phyloP scores from a whole-genome alignment of 2,888 invertebrate genomes.

The Ennomos fuscantarius region DNA sequence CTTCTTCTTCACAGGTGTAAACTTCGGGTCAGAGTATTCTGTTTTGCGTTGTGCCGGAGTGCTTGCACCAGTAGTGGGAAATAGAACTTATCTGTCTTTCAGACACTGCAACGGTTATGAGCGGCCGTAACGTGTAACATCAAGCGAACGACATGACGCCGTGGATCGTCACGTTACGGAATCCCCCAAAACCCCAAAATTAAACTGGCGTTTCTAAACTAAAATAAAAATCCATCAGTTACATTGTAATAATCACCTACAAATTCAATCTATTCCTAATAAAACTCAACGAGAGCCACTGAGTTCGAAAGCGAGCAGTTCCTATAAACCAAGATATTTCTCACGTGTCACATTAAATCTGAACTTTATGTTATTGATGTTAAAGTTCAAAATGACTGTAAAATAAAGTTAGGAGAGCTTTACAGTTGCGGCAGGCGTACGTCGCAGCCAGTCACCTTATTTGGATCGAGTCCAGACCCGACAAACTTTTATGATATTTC shows the following conservation, averaged over 20 bases:
- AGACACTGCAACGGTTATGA: too few relatives aligned
- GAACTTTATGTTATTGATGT: slow-evolving; percentile 47
- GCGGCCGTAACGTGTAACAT: too few relatives aligned
- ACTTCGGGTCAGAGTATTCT: too few relatives aligned
- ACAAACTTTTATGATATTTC: slow-evolving; percentile 80
- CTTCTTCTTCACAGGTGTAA: too few relatives aligned
- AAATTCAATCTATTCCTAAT: slow-evolving; percentile 73
- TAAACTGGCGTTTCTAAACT: too few relatives aligned
- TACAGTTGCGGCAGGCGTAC: slow-evolving; percentile 68
- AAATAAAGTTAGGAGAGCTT: slow-evolving; percentile 49
- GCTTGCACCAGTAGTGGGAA: too few relatives aligned
- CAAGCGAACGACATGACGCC: too few relatives aligned
- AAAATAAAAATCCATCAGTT: slow-evolving; percentile 8
- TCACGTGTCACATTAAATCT: slow-evolving; percentile 44
- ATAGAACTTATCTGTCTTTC: too few relatives aligned
- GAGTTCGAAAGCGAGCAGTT: slow-evolving; percentile 68
- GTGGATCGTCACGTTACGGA: too few relatives aligned
- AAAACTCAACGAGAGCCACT: slow-evolving; percentile 67
- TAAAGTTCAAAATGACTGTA: slow-evolving; percentile 45
- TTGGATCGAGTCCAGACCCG: slow-evolving; percentile 78
- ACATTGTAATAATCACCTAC: slow-evolving; percentile 64
- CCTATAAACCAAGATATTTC: slow-evolving; percentile 48
- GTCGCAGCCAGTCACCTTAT: slow-evolving; percentile 81
- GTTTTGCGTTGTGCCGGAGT: too few relatives aligned
- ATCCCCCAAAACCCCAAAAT: too few relatives aligned